These are phyloP conservation scores for Crossocerus cetratus DNA, from an alignment of 2,888 invertebrate genomes.

Conservation along the genomic window DNA sequence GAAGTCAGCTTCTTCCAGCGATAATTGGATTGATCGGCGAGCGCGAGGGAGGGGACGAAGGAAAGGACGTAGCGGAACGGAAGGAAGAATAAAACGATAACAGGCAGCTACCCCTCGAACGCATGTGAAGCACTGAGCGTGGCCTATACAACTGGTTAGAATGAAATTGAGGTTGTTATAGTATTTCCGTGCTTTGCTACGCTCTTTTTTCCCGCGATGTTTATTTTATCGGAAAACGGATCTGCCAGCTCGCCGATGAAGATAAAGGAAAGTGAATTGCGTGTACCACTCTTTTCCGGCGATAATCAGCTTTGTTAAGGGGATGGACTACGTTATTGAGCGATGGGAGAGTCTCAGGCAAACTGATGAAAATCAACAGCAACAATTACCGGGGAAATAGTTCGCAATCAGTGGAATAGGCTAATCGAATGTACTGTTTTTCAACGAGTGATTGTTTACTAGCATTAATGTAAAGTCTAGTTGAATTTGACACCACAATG, in stretches of 20 bases:
- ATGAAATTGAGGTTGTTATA: slow-evolving; percentile 2
- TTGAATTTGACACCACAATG: too few relatives aligned
- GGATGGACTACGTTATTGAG: background rate
- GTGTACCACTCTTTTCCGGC: background rate
- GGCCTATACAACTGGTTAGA: background rate
- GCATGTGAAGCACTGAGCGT: slow-evolving; percentile 21
- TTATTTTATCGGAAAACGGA: slow-evolving; percentile 5
- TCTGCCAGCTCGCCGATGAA: background rate
- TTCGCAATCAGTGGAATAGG: too few relatives aligned
- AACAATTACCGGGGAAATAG: too few relatives aligned
- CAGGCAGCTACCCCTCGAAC: slow-evolving; percentile 20
- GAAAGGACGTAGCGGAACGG: slow-evolving; percentile 5
- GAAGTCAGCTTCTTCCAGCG: slow-evolving; percentile 27
- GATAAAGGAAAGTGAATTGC: slow-evolving; percentile 1
- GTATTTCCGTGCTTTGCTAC: background rate
- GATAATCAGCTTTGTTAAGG: background rate
- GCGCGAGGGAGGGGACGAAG: slow-evolving; percentile 11
- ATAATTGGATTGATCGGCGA: slow-evolving; percentile 38
- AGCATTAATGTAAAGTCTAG: too few relatives aligned
- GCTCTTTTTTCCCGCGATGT: background rate
- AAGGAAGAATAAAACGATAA: background rate
- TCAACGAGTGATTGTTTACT: too few relatives aligned
- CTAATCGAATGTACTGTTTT: too few relatives aligned
- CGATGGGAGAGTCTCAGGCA: too few relatives aligned
- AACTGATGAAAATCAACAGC: too few relatives aligned